A percentile compares a stretch with the other conserved stretches of the same genome.
phyloP scores from a whole-genome alignment of 2,888 invertebrate genomes.

The Deilephila porcellus region DNA sequence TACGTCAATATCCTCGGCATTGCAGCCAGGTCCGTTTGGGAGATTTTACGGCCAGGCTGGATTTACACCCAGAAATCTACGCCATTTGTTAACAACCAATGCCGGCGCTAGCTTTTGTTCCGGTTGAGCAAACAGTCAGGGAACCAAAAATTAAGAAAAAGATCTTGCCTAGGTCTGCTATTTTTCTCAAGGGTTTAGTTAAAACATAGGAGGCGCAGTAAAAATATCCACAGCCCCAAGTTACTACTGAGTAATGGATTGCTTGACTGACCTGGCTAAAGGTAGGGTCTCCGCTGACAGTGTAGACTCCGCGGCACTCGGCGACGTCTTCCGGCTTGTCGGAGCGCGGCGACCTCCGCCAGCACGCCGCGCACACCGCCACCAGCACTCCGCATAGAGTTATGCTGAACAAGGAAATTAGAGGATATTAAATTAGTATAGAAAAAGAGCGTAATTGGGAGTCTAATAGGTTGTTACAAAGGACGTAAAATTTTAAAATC shows the following conservation, averaged over 20 bases:
- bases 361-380: constrained; percentile 91
- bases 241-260: not conserved
- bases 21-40: no score
- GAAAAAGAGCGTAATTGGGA: no score
- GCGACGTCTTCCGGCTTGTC: constrained; percentile 71
- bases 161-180: not conserved
- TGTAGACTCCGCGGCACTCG: constrained; percentile 71
- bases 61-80: no score
- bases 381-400: constrained; percentile 91
- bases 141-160: no score
- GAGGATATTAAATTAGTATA: not conserved
- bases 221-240: no score
- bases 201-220: not conserved
- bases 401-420: constrained; percentile 82
- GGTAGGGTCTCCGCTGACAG: constrained; percentile 69
- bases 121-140: no score
- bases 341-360: constrained; percentile 78
- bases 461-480: no score
- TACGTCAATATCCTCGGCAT: no score
- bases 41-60: no score
- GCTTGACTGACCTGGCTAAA: constrained; percentile 60
- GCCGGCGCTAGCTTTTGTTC: no score
- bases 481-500: no score
- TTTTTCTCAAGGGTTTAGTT: not conserved
- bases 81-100: no score